phyloP scores from a whole-genome alignment of 2,113 vertebrate genomes.

The Helogale parvula region DNA sequence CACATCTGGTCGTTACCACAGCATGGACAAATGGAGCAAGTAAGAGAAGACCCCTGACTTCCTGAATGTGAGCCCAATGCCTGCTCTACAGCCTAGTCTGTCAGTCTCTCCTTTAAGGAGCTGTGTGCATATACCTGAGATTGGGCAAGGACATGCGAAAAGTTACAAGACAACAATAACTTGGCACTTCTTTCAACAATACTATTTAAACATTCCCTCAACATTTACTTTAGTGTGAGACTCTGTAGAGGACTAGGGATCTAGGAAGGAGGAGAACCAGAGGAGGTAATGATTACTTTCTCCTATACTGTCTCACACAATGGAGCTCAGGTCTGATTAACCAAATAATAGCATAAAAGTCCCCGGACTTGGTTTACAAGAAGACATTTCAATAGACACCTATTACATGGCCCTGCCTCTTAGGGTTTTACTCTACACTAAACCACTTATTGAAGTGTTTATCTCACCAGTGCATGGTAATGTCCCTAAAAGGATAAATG shows the following conservation, averaged over 20 bases:
- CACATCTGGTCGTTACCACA: not conserved
- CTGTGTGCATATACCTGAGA: not conserved
- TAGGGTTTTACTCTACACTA: not conserved
- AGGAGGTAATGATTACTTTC: not conserved
- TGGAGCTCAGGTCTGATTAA: not conserved
- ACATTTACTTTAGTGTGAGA: not conserved
- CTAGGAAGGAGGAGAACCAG: not conserved
- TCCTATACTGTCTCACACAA: not conserved
- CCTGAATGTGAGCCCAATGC: not conserved
- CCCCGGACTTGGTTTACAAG: not conserved
- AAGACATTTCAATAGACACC: not conserved
- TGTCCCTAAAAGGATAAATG: not conserved
- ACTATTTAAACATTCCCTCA: slow-evolving; percentile 10
- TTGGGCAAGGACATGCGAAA: not conserved
- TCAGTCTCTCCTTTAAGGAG: not conserved
- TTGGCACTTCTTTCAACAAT: not conserved
- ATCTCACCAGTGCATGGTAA: not conserved
- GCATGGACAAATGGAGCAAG: not conserved
- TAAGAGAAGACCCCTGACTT: not conserved
- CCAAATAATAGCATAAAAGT: not conserved
- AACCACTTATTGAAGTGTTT: not conserved
- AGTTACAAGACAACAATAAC: not conserved
- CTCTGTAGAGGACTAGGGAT: not conserved
- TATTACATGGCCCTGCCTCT: not conserved
- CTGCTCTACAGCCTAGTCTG: not conserved